phyloP scores from a whole-genome alignment of 2,797 vertebrate genomes.

The Diplodus sargus region DNA sequence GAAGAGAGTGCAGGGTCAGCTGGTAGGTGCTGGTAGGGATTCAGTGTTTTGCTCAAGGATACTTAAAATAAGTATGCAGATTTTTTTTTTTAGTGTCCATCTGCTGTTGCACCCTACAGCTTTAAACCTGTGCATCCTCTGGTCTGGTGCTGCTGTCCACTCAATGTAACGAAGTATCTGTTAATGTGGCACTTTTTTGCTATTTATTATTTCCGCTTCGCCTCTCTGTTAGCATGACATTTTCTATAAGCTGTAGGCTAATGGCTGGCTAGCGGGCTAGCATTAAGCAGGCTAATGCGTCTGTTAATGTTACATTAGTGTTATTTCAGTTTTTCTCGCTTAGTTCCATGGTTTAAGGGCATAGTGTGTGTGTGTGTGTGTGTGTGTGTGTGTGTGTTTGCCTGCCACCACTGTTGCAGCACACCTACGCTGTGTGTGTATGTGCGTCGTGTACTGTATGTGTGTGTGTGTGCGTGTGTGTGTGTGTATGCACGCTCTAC shows the following conservation, averaged over 20 bases:
- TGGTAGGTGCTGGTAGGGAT: constrained; percentile 25
- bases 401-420: constrained; percentile 30
- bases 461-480: constrained; percentile 1
- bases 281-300: constrained; percentile 81
- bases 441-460: constrained; percentile 24
- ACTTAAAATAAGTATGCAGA: not conserved
- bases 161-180: constrained; percentile 42
- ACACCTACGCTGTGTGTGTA: constrained; percentile 54
- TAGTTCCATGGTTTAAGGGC: constrained; percentile 81
- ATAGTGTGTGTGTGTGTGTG: constrained; percentile 45
- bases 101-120: constrained; percentile 18
- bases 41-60: constrained; percentile 47
- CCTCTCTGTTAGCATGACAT: constrained; percentile 71
- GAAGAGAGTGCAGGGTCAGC: constrained; percentile 49
- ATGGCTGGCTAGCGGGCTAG: constrained; percentile 80
- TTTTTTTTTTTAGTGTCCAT: constrained; percentile 11
- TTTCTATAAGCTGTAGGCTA: constrained; percentile 75
- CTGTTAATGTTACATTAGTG: constrained; percentile 82
- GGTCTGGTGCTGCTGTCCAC: constrained; percentile 15
- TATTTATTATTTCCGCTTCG: constrained; percentile 57
- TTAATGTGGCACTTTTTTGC: constrained; percentile 61
- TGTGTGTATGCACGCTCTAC: constrained; percentile 44
- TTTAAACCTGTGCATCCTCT: constrained; percentile 28
- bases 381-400: constrained; percentile 29
- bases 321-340: constrained; percentile 76